Percentiles rank a stretch among this genome's conserved stretches.
Conservation (phyloP, 2,797 vertebrate species). For the Poliocrania exsul region DNA sequence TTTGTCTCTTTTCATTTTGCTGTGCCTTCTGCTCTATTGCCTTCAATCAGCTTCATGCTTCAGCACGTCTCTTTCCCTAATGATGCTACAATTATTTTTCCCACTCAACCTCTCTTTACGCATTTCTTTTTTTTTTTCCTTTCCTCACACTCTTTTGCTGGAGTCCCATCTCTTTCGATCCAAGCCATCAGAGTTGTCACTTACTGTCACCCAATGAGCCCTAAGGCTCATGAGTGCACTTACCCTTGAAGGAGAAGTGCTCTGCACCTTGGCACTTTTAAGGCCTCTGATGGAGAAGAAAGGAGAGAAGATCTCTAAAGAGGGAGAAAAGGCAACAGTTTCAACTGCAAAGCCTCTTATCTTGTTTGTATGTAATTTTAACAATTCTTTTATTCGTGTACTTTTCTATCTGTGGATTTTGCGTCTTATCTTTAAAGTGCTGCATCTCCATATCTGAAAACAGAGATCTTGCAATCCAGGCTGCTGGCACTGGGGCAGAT, state of each 20-base stretch:
- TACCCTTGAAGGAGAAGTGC: neutral
- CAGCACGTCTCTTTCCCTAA: neutral
- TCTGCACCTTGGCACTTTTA: neutral
- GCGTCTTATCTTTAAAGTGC: neutral
- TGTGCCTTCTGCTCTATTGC: neutral
- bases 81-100: neutral
- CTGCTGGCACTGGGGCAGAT: neutral
- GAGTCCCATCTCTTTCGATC: too few relatives aligned
- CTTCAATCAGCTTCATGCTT: neutral
- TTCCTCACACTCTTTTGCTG: neutral
- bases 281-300: neutral
- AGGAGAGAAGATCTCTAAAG: neutral
- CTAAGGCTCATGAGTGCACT: neutral
- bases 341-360: neutral
- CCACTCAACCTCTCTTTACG: neutral
- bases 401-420: neutral
- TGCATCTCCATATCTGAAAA: neutral
- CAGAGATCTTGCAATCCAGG: neutral
- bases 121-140: neutral
- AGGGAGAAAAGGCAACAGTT: neutral
- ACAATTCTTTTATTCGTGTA: neutral
- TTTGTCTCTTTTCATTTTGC: neutral
- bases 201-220: neutral
- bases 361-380: neutral
- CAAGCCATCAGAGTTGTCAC: neutral